Base-by-base conservation (phyloP, 1,140 invertebrate species). In the Trichoplusia ni region DNA sequence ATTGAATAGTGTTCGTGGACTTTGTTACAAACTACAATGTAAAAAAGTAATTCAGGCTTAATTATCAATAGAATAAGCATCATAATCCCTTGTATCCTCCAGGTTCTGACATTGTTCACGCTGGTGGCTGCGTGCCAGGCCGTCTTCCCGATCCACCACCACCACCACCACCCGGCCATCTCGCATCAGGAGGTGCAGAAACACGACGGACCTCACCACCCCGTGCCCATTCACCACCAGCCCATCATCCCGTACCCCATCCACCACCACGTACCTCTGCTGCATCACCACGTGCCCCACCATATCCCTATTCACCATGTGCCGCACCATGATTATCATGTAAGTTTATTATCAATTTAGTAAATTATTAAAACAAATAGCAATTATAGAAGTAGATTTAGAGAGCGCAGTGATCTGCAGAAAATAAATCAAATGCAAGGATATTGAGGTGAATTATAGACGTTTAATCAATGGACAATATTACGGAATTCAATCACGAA, bases 321-420 rank as follows among this genome's bases (percentile, higher is more conserved):
- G 3, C 75, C 75, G 13, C 81, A 85, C 58, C 82, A 86, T 60
- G 86, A 90, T 31, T 83, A 88, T 66, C 84, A 89, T 64, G 89
- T 90, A 65, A 88, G 89, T 84, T 58, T 62, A n/a, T 35, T 1
- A 18, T 33, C 4, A 21, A 18, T 37, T 37, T 37, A 16, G 13
- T 37, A 14, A n/a, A n/a, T n/a, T n/a, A n/a, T n/a, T n/a, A n/a
- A n/a, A n/a, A n/a, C n/a, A n/a, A n/a, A n/a, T n/a, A n/a, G n/a
- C n/a, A n/a, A n/a, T n/a, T n/a, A n/a, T n/a, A n/a, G n/a, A n/a
- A n/a, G n/a, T n/a, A n/a, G n/a, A n/a, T n/a, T n/a, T n/a, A n/a
- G n/a, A n/a, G n/a, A n/a, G n/a, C n/a, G n/a, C n/a, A n/a, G n/a
- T n/a, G n/a, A n/a, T n/a, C n/a, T n/a, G n/a, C n/a, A n/a, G n/a